Base-by-base conservation (phyloP, 1,140 invertebrate genomes). In the Colletes latitarsis region DNA sequence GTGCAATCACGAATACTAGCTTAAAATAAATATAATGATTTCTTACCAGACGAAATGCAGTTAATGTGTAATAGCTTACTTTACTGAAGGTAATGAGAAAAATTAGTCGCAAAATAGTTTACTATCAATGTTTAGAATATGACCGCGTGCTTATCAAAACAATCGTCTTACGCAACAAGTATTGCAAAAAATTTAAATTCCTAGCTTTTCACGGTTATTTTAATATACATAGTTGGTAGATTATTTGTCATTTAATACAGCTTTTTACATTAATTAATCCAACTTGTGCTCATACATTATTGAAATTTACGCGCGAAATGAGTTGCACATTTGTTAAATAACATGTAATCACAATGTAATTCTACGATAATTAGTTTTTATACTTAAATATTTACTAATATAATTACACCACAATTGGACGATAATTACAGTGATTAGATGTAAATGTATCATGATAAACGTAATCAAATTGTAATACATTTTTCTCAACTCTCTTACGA, bases 121-220 rank as follows among this genome's bases (percentile, higher is more conserved):
- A n/a, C 30, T 4, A 3, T 39, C 0, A 43, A 67, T 30, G 6
- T 12, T 39, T 10, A 41, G 9, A 41, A 55, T 41, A 0, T 53
- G 19, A 49, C 43, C 4, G 41, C 21, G 4, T 46, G 0, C 21
- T 64, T 53, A 19, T 19, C 49, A 53, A 52, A 62, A 6, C 8
- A 64, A 17, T 14, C 46, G 9, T 63, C 21, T 81, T 68, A 53
- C 21, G 60, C 53, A 83, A 83, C 72, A 81, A 81, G 72, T 76
- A 30, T 2, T 41, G 43, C 41, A 43, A n/a, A 0, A 62, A 17
- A 57, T 30, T 19, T 6, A 60, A 66, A 55, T 77, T 49, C 6
- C 12, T 71, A 67, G 4, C 5, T 30, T 21, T 30, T 0, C 63
- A n/a, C 74, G 41, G 46, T 60, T 62, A 57, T 57, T 76, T 83